phyloP scores from a whole-genome alignment of 2,113 vertebrate species.

The Catagonus wagneri region DNA sequence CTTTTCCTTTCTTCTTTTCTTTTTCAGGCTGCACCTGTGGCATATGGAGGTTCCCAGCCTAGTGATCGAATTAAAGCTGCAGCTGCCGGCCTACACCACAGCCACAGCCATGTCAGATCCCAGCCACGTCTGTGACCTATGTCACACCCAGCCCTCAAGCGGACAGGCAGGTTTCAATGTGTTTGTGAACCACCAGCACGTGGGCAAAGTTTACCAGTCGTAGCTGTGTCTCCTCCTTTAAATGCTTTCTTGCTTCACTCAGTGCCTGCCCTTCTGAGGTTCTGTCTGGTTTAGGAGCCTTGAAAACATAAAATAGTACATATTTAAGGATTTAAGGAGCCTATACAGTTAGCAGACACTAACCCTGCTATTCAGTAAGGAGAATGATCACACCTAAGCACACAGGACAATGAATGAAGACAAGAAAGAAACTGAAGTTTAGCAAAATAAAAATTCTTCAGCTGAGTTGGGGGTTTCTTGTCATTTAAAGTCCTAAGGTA shows the following conservation, averaged over 20 bases:
- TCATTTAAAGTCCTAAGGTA: slow-evolving; percentile 24
- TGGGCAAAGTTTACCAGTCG: slow-evolving; percentile 90
- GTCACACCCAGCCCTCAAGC: too few species aligned
- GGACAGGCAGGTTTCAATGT: too few species aligned
- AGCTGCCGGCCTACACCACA: too few species aligned
- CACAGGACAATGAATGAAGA: neutral
- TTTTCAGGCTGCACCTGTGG: too few species aligned
- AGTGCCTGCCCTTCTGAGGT: slow-evolving; percentile 91
- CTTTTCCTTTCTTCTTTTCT: neutral
- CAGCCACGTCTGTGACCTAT: too few species aligned
- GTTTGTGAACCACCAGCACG: neutral
- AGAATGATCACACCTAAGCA: neutral
- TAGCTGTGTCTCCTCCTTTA: slow-evolving; percentile 98
- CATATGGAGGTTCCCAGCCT: too few species aligned
- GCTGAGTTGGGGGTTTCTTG: neutral
- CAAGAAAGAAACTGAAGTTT: neutral
- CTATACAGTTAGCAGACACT: neutral
- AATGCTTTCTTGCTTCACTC: slow-evolving; percentile 95
- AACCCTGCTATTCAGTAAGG: neutral
- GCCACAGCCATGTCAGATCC: too few species aligned
- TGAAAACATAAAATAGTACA: slow-evolving; percentile 4
- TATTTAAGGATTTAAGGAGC: slow-evolving; percentile 41
- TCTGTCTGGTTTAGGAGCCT: slow-evolving; percentile 90
- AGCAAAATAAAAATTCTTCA: slow-evolving; percentile 12
- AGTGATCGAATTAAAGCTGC: too few species aligned